Evolutionary conservation across 2,797 vertebrate species (phyloP), one percentile per base, ranked within the genome.

Genomic region (Rhynchonycteris naso): DNA sequence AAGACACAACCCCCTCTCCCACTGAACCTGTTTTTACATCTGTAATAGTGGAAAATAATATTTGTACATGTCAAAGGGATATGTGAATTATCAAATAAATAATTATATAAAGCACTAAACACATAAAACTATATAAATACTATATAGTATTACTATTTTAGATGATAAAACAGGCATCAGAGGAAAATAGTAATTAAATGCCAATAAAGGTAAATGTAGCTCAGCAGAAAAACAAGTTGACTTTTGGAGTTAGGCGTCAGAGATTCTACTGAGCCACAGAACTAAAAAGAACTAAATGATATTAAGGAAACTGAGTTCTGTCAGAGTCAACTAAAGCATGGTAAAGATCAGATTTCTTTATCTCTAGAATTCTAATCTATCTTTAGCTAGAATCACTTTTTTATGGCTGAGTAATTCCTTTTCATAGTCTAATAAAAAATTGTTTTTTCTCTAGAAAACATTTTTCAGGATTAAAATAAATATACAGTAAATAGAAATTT

Each of bases 101-200:
- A 96, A 96, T 93, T 93, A 91, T 38, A 91, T 74, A 91, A 92
- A 97, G 88, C 54, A 28, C 1, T 14, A 87, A 93, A 90, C 66
- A 81, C 66, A 96, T 92, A 93, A 94, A 97, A 91, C 93, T 69
- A 78, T 68, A 93, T 92, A 97, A 96, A 92, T 95, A 92, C 90
- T 88, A 72, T 3, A 56, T 22, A 35, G 84, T 92, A 81, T 96
- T 95, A 96, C 83, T 95, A 96, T 91, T 75, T 87, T 81, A 97
- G 96, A 97, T 95, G 75, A 96, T 95, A 95, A 94, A 93, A 84
- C 82, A 96, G 75, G 63, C 80, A 89, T 71, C 63, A 74, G 61
- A 96, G 94, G 76, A 95, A 97, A 96, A 97, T 59, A 97, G 96
- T 97, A 96, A 96, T 97, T 97, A 97, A 81, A 94, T 22, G 79